Evolutionary conservation across 2,113 vertebrate genomes (phyloP), one percentile per base, ranked within the genome.

Genomic region (Albula glossodonta): DNA sequence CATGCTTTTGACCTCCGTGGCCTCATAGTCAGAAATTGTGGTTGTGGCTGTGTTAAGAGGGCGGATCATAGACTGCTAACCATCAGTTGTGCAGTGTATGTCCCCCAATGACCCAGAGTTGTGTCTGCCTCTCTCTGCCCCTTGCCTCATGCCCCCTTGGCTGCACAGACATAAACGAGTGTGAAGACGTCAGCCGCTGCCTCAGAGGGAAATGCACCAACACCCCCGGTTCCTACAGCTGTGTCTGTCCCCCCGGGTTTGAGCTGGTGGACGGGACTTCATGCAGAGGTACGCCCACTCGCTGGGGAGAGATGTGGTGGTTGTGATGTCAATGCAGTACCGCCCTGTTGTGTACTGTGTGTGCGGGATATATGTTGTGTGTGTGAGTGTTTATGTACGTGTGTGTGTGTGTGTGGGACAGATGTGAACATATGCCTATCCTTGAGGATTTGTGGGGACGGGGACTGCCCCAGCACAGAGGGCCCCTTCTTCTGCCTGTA

Each of bases 131-230:
- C 19, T 19, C 77, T 48, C 50, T 53, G 22, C 10, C 41, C 52
- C 48, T 51, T 53, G 49, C 13, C 41, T 77, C 19, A 50, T 51
- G 1, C 11, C 15, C 25, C 15, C 25, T 2, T 57, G 8, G n/a
- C 15, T 56, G 19, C 86, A 22, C 90, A 96, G 95, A 96, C 92
- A 88, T 93, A 70, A 91, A 96, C 83, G 93, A 96, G 88, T 96
- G 95, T 85, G 91, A 94, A 56, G 93, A 95, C 84, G 41, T 51
- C 51, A 81, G 80, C 13, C 51, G 90, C 31, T 96, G 95, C 85
- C 22, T 63, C 17, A 91, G 92, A 83, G 94, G 93, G 63, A 86
- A 87, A 56, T 96, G 95, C 88, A 92, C 87, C 84, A 96, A 96
- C 90, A 88, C 60, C 53, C 81, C 88, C 0, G 94, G 95, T 0